Percentiles rank a stretch among this genome's conserved stretches.
Evolutionary conservation across 2,113 vertebrate genomes (phyloP).

Genomic region (Lepidiolamprologus cunningtoni): DNA sequence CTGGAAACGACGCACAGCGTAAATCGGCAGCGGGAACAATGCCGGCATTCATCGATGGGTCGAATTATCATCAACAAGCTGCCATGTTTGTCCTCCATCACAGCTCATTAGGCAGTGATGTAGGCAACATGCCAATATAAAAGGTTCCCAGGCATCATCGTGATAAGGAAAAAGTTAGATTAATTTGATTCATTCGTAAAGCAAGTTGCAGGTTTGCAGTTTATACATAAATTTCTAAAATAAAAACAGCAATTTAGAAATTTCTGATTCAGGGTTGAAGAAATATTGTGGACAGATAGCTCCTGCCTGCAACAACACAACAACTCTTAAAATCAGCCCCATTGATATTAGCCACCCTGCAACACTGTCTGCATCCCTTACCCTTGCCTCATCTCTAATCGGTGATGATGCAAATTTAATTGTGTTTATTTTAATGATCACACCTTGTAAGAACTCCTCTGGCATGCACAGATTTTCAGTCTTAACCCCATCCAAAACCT

Average conservation of each 20-base stretch:
- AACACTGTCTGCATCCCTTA: neutral
- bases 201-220: neutral
- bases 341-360: neutral
- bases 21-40: conserved; percentile 38
- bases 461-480: neutral
- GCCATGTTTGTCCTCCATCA: neutral
- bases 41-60: neutral
- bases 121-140: neutral
- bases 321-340: neutral
- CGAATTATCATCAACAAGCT: neutral
- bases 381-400: neutral
- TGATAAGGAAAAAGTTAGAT: neutral
- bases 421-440: neutral
- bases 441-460: neutral
- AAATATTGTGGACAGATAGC: neutral
- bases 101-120: neutral
- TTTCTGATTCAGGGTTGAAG: neutral
- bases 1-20: conserved; percentile 53
- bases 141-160: neutral
- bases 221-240: neutral
- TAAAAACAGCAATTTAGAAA: neutral
- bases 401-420: neutral
- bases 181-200: neutral
- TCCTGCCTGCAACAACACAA: neutral
- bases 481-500: neutral